phyloP scores from a whole-genome alignment of 2,797 vertebrate genomes.

The Pelochelys cantorii region DNA sequence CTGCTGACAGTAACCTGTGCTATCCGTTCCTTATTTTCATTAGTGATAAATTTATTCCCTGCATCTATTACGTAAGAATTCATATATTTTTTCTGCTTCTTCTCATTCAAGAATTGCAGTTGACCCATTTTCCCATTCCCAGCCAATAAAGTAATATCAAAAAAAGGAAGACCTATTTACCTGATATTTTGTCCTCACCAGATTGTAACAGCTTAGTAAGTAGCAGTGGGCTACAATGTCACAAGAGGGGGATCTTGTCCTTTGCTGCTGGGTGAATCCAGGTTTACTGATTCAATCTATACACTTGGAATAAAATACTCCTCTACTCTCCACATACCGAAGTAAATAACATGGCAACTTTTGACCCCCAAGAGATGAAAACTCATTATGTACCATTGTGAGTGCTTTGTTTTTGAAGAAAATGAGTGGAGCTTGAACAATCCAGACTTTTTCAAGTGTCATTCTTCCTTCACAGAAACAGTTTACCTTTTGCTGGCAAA shows the following conservation, averaged over 20 bases:
- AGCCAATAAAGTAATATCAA: background rate
- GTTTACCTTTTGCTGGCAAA: constrained; percentile 41
- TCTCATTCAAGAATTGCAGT: background rate
- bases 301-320: constrained; percentile 35
- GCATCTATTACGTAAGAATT: background rate
- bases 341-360: constrained; percentile 63
- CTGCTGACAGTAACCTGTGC: background rate
- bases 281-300: constrained; percentile 15
- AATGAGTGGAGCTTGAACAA: constrained; percentile 50
- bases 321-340: constrained; percentile 20
- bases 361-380: constrained; percentile 46
- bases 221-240: background rate
- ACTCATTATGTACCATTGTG: constrained; percentile 34
- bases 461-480: constrained; percentile 37
- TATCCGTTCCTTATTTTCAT: background rate
- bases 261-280: constrained; percentile 8
- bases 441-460: background rate
- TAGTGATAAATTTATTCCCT: background rate
- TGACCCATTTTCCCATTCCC: background rate
- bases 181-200: background rate
- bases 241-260: constrained; percentile 14
- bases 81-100: background rate
- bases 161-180: background rate
- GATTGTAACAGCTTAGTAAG: background rate
- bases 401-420: constrained; percentile 43